Evolutionary conservation across 2,797 vertebrate species (phyloP).

Genomic region (Microtus agrestis): DNA sequence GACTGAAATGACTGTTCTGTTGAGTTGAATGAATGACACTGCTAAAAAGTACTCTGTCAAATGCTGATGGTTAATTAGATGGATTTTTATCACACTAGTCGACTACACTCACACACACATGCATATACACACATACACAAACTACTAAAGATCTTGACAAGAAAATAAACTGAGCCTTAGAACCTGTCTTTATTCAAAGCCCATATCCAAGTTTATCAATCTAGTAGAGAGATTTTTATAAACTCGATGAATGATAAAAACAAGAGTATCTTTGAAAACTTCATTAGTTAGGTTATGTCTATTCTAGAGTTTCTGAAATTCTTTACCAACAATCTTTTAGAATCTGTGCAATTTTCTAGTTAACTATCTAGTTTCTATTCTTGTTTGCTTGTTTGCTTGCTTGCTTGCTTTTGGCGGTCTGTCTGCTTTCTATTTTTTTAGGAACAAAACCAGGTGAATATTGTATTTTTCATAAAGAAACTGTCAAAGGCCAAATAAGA

Average conservation of each 20-base stretch:
- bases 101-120: conserved; percentile 76
- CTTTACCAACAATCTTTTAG: conserved; percentile 50
- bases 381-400: neutral
- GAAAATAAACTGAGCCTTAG: conserved; percentile 85
- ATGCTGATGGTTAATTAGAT: conserved; percentile 87
- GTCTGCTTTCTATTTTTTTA: neutral
- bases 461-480: conserved; percentile 46
- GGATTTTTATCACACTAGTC: conserved; percentile 86
- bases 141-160: conserved; percentile 85
- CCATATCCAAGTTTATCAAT: conserved; percentile 77
- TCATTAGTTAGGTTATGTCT: conserved; percentile 25
- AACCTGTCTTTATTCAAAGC: conserved; percentile 80
- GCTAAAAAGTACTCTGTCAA: conserved; percentile 85
- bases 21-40: conserved; percentile 86
- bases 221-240: conserved; percentile 58
- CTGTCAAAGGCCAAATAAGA: conserved; percentile 51
- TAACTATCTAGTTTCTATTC: neutral
- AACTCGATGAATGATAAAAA: conserved; percentile 63
- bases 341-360: conserved; percentile 45
- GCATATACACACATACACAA: conserved; percentile 7
- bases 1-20: conserved; percentile 87
- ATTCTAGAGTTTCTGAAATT: conserved; percentile 48
- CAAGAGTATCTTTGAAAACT: conserved; percentile 48
- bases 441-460: conserved; percentile 33
- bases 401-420: neutral